Base-by-base conservation (phyloP, 2,888 invertebrate genomes). In the Merodon equestris region DNA sequence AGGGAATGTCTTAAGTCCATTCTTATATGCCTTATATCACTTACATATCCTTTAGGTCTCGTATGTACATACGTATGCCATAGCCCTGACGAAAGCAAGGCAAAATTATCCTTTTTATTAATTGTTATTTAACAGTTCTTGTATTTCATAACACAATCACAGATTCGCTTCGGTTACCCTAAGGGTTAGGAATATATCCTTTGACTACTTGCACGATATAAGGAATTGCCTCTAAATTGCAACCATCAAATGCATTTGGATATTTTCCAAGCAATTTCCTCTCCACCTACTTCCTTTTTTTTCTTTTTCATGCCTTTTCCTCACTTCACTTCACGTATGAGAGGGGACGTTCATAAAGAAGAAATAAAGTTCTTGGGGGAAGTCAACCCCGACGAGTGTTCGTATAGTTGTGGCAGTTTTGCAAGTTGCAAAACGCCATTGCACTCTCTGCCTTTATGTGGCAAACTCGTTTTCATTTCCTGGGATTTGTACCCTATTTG, bases 171-270 rank as follows among this genome's bases (percentile, higher is more conserved):
- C 1, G 44, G 12, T 38, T 48, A 44, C 56, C 63, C 40, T 51
- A 12, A n/a, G 27, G 51, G 53, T 9, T 53, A 45, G 36, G 42
- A 34, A 17, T 17, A 54, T 54, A 42, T 40, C 27, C 34, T 66
- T 64, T 18, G 48, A 61, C 53, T 48, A 56, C 17, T 64, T 57
- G 53, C 75, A 53, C 56, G 40, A 42, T 61, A 34, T 56, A 67
- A 67, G 60, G 34, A 68, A 68, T 67, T 67, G 67, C 73, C 67
- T 67, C 36, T 56, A 67, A 74, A 67, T 67, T 74, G 63, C 40
- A 47, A 70, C 57, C 70, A 75, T 47, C 75, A 75, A 75, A 75
- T 64, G 63, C 75, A 70, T 75, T 70, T 75, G 70, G 57, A 63
- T 75, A 64, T 75, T 75, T 75, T 70, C 63, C 75, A 58, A 70